phyloP scores from a whole-genome alignment of 64 coral and sea anemone genomes.

The Astreopora myriophthalma region DNA sequence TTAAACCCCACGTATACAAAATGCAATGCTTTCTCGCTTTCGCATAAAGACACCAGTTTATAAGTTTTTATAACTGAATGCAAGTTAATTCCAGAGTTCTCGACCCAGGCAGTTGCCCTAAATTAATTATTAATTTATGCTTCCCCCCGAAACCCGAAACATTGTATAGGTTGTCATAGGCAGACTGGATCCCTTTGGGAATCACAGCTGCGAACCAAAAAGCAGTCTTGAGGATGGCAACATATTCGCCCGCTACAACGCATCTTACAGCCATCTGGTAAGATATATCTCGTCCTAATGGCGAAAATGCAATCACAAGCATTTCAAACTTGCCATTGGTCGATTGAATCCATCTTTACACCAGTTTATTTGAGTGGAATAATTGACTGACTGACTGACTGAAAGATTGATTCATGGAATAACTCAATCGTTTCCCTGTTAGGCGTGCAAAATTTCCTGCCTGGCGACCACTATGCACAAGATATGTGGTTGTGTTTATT shows the following conservation, averaged over 20 bases:
- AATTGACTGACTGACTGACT: neutral
- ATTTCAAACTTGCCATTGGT: no score
- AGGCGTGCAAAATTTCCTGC: conserved; percentile 57
- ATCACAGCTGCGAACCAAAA: conserved; percentile 13
- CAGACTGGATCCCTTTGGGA: conserved; percentile 47
- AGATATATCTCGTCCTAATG: neutral
- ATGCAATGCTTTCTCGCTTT: no score
- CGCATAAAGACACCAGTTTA: no score
- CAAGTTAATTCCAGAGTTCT: no score
- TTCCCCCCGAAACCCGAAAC: no score
- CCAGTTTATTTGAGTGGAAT: no score
- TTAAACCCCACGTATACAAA: no score
- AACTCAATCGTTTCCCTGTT: neutral
- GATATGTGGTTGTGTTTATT: conserved; percentile 12
- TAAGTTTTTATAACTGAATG: no score
- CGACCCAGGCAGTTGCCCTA: no score
- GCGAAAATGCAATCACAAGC: neutral
- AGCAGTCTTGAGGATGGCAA: neutral
- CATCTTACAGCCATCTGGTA: conserved; percentile 34
- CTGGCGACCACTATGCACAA: neutral
- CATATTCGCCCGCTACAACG: conserved; percentile 24
- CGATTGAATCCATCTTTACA: no score
- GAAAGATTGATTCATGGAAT: neutral
- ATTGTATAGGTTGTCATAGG: neutral
- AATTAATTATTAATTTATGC: no score